A percentile compares a stretch with the other conserved stretches of the same genome.
Evolutionary conservation across 2,113 vertebrate species (phyloP).

Genomic region (Albula goreensis): DNA sequence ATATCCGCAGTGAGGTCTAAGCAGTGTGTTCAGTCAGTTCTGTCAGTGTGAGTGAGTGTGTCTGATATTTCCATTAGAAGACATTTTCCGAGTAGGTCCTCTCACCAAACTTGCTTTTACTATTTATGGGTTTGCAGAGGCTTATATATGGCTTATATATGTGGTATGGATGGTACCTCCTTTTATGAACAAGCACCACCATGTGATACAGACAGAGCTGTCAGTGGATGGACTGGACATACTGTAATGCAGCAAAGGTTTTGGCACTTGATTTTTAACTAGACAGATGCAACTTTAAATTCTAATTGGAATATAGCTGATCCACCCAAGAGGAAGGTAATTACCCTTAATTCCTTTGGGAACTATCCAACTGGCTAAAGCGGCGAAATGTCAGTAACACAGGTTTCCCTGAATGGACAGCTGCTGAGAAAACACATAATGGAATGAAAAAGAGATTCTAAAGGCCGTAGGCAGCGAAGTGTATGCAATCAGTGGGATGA

Average conservation of each 20-base stretch:
- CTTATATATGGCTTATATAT: neutral
- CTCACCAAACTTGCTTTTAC: neutral
- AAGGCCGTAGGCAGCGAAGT: neutral
- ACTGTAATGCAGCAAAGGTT: too few relatives aligned
- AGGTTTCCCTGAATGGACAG: neutral
- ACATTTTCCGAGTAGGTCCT: neutral
- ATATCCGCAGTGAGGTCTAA: too few relatives aligned
- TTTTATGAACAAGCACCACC: neutral
- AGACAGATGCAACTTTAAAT: neutral
- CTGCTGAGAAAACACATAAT: neutral
- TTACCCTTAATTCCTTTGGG: neutral
- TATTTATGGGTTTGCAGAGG: neutral
- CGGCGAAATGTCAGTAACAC: neutral
- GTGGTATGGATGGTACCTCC: too few relatives aligned
- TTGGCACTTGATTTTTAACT: neutral
- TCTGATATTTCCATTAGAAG: too few relatives aligned
- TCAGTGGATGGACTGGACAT: too few relatives aligned
- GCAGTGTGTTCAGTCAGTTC: too few relatives aligned
- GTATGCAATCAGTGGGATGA: neutral
- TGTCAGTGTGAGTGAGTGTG: too few relatives aligned
- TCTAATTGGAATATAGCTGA: neutral
- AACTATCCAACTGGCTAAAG: neutral
- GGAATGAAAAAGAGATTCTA: neutral
- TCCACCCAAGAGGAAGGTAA: neutral
- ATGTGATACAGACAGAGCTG: neutral